Conservation (phyloP, 2,888 invertebrate genomes). For the Idaea biselata region DNA sequence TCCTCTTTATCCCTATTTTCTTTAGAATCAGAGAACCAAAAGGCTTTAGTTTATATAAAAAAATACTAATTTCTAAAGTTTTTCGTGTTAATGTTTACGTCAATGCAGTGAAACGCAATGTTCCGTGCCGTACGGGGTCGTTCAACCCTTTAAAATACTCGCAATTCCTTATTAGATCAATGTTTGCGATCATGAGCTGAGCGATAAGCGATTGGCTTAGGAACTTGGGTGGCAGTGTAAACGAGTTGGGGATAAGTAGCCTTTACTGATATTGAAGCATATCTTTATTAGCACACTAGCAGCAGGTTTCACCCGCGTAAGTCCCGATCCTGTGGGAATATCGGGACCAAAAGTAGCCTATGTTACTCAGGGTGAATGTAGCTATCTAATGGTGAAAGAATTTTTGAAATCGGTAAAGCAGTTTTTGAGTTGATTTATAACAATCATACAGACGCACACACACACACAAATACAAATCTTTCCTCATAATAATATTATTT, state of each 20-base stretch:
- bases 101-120: slow-evolving; percentile 73
- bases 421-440: too few species aligned
- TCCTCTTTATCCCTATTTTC: neutral
- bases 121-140: slow-evolving; percentile 55
- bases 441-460: too few species aligned
- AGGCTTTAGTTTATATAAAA: neutral
- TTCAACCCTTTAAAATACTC: slow-evolving; percentile 62
- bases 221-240: neutral
- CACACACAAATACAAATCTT: too few species aligned
- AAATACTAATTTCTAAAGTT: neutral
- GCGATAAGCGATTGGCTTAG: slow-evolving; percentile 1
- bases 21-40: neutral
- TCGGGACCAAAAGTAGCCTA: too few species aligned
- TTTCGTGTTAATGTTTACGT: slow-evolving; percentile 35
- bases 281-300: too few species aligned
- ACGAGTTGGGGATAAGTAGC: neutral
- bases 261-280: neutral
- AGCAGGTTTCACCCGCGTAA: too few species aligned
- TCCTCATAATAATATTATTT: too few species aligned
- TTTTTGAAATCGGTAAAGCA: too few species aligned
- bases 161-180: slow-evolving; percentile 36
- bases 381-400: too few species aligned
- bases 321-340: too few species aligned
- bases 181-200: slow-evolving; percentile 11
- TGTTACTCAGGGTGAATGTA: too few species aligned